phyloP scores from a whole-genome alignment of 2,113 vertebrate species.

The Pedetes capensis region DNA sequence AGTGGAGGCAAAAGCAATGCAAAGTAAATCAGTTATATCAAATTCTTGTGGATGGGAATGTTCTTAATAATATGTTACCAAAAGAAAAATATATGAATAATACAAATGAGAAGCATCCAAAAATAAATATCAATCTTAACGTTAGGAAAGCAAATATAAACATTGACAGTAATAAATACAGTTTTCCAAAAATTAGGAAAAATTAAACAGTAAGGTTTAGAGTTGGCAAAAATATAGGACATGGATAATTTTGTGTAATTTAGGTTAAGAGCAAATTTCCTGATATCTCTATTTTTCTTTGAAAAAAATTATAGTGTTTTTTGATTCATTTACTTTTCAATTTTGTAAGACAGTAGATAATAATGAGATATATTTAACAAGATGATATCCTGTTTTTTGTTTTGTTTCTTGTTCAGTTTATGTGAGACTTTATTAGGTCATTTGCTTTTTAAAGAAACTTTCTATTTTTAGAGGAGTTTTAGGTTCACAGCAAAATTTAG shows the following conservation, averaged over 20 bases:
- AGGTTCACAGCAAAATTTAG: neutral
- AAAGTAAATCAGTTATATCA: neutral
- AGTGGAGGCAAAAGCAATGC: slow-evolving; percentile 19
- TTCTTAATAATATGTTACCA: slow-evolving; percentile 37
- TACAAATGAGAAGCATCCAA: neutral
- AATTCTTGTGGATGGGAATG: neutral
- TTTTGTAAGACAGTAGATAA: neutral
- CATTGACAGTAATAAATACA: neutral
- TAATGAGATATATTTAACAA: neutral
- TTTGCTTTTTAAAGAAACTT: neutral
- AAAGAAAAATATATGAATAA: neutral
- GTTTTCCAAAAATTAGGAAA: neutral
- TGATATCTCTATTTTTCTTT: neutral
- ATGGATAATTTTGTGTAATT: neutral
- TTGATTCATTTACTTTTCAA: neutral
- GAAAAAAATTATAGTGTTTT: neutral
- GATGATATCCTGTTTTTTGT: neutral
- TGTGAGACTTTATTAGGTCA: neutral
- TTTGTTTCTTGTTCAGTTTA: neutral
- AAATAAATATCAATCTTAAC: neutral
- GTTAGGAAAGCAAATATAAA: neutral
- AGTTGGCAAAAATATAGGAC: neutral
- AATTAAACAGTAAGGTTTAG: neutral
- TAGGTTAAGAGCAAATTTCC: neutral
- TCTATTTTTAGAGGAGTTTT: neutral